Percentiles rank a stretch among this genome's conserved stretches.
These are phyloP conservation scores for Atta texana DNA, from an alignment of 1,140 invertebrate genomes.

Conservation along the genomic window DNA sequence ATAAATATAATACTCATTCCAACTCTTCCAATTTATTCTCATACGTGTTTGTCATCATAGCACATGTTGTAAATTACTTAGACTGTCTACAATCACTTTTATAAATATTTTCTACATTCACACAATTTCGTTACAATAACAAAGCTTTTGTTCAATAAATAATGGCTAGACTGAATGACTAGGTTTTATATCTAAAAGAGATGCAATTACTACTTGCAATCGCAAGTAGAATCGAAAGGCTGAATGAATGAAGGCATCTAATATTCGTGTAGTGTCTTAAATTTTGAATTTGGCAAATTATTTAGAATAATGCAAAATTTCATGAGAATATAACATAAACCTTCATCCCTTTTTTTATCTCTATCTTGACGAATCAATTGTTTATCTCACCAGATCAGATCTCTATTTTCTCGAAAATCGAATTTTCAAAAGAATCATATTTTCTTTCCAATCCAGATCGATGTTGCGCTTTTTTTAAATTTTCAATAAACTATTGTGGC, in stretches of 20 bases:
- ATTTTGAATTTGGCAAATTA: slow-evolving; percentile 16
- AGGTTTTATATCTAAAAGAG: slow-evolving; percentile 69
- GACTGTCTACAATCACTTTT: slow-evolving; percentile 60
- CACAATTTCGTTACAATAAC: slow-evolving; percentile 61
- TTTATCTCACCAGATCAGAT: background rate
- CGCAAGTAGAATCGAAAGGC: slow-evolving; percentile 33
- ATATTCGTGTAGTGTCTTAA: background rate
- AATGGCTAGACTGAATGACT: slow-evolving; percentile 78
- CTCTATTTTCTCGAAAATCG: background rate
- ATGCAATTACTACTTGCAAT: slow-evolving; percentile 13
- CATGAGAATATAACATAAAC: background rate
- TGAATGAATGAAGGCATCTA: slow-evolving; percentile 35
- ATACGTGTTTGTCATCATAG: slow-evolving; percentile 43
- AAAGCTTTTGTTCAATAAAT: slow-evolving; percentile 68
- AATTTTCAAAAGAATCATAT: slow-evolving; percentile 12
- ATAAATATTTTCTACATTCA: slow-evolving; percentile 69
- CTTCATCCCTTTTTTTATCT: slow-evolving; percentile 25
- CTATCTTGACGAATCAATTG: background rate
- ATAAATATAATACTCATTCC: slow-evolving; percentile 21
- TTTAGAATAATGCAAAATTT: background rate
- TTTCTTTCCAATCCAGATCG: background rate
- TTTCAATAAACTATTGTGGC: slow-evolving; percentile 33
- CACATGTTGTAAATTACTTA: slow-evolving; percentile 60
- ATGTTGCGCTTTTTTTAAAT: slow-evolving; percentile 20
- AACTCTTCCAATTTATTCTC: slow-evolving; percentile 58